Evolutionary conservation across 2,113 vertebrate species (phyloP), one percentile per base, ranked within the genome.

Genomic region (Mixornis gularis): DNA sequence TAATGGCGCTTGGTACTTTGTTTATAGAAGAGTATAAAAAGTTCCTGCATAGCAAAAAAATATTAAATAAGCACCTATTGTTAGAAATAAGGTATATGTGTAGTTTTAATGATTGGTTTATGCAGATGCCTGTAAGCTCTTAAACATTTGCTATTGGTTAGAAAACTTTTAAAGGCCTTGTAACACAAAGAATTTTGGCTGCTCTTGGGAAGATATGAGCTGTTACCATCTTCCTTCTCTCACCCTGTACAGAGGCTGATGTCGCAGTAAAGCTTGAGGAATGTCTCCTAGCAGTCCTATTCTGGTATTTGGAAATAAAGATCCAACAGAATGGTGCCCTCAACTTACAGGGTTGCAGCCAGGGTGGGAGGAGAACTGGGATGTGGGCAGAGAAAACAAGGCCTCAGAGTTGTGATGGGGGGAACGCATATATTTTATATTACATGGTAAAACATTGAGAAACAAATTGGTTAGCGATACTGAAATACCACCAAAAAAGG

Each of bases 401-500:
- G 24, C 12, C 8, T 56, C 34, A 55, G 38, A 9, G 32, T 6
- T 7, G 0, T 36, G 11, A 22, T 3, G 4, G 17, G 9, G 3
- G 7, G 7, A 74, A n/a, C 0, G 1, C 17, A 8, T 17, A 8
- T 1, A 27, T 56, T 69, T 66, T n/a, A 10, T 51, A 4, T 65
- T 16, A 43, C 9, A 3, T 18, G 6, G 13, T 34, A 62, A 80
- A 70, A 73, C 46, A 7, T 22, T 16, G 10, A 58, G 9, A 65
- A 77, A 86, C 6, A 69, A 79, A 16, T 5, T 18, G 4, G 8
- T 73, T 36, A 52, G 13, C 5, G 1, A 55, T 43, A 32, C 6
- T 29, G 24, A 73, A 80, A 76, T 16, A 44, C 7, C 21, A 69
- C 11, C 13, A 29, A 38, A 63, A 52, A 69, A 60, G 7, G 5